Percentiles rank a stretch among this genome's conserved stretches.
Conservation (phyloP, 2,888 invertebrate genomes). For the Ichneumon xanthorius region DNA sequence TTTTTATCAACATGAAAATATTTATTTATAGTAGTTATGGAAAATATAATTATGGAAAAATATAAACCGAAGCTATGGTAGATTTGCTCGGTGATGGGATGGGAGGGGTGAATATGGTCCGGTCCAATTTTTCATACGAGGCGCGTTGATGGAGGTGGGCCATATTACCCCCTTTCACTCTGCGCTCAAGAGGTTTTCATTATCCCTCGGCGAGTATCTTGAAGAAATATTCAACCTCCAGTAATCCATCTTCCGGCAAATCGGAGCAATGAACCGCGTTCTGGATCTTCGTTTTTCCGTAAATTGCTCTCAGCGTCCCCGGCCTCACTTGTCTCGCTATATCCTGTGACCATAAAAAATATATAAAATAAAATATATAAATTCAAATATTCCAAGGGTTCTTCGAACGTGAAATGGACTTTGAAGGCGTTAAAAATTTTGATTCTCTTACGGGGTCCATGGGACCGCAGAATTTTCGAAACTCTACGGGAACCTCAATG, state of each 20-base stretch:
- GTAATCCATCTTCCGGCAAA: slow-evolving; percentile 93
- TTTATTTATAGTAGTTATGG: background rate
- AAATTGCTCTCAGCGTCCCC: slow-evolving; percentile 92
- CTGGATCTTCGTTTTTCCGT: slow-evolving; percentile 92
- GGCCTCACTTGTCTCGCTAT: slow-evolving; percentile 94
- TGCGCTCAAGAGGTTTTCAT: background rate
- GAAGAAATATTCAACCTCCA: slow-evolving; percentile 94
- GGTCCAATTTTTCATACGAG: too few relatives aligned
- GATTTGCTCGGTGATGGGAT: too few relatives aligned
- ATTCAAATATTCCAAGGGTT: slow-evolving; percentile 34
- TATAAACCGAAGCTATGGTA: too few relatives aligned
- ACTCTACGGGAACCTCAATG: slow-evolving; percentile 88
- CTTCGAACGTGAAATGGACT: background rate
- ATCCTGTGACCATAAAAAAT: slow-evolving; percentile 87
- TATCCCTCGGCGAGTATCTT: slow-evolving; percentile 87
- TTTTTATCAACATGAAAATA: background rate
- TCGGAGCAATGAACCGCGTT: slow-evolving; percentile 98
- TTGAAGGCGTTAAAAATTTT: slow-evolving; percentile 3
- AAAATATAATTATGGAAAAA: slow-evolving; percentile 8
- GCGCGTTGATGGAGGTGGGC: too few relatives aligned
- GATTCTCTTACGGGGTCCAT: slow-evolving; percentile 91
- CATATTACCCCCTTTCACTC: background rate
- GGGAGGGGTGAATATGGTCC: too few relatives aligned
- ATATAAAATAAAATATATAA: background rate
- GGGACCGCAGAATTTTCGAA: slow-evolving; percentile 95